These are phyloP conservation scores for Atta texana DNA, from an alignment of 1,140 invertebrate species.

Conservation along the genomic window DNA sequence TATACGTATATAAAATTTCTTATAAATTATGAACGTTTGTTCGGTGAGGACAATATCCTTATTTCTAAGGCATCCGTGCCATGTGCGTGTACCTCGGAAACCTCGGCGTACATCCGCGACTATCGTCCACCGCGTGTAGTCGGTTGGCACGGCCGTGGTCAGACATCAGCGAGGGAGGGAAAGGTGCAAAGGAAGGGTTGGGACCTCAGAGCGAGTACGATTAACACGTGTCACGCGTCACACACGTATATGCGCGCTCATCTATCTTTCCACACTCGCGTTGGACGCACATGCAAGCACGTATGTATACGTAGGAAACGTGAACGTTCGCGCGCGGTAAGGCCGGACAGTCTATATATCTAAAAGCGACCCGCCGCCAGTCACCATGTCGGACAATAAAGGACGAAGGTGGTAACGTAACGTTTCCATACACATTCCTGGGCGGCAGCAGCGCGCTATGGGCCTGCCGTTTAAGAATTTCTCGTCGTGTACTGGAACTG, in stretches of 20 bases:
- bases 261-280: slow-evolving; percentile 73
- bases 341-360: slow-evolving; percentile 74
- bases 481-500: slow-evolving; percentile 77
- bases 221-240: slow-evolving; percentile 84
- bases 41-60: slow-evolving; percentile 21
- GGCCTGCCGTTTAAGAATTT: slow-evolving; percentile 83
- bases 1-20: neutral
- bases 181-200: slow-evolving; percentile 69
- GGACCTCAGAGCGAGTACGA: slow-evolving; percentile 79
- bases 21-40: slow-evolving; percentile 25
- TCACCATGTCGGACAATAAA: slow-evolving; percentile 77
- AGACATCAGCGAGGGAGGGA: slow-evolving; percentile 56
- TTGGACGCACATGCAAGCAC: slow-evolving; percentile 15
- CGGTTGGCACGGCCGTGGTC: slow-evolving; percentile 31
- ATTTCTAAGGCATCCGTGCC: neutral
- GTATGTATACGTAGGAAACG: slow-evolving; percentile 28
- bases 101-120: slow-evolving; percentile 7
- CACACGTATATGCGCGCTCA: slow-evolving; percentile 76
- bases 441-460: slow-evolving; percentile 77
- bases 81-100: neutral
- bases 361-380: slow-evolving; percentile 75
- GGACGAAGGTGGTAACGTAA: slow-evolving; percentile 80
- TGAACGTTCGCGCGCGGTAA: slow-evolving; percentile 54
- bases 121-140: slow-evolving; percentile 16
- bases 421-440: slow-evolving; percentile 83